These are phyloP conservation scores for Aphis gossypii DNA, from an alignment of 1,140 invertebrate genomes.

Conservation along the genomic window DNA sequence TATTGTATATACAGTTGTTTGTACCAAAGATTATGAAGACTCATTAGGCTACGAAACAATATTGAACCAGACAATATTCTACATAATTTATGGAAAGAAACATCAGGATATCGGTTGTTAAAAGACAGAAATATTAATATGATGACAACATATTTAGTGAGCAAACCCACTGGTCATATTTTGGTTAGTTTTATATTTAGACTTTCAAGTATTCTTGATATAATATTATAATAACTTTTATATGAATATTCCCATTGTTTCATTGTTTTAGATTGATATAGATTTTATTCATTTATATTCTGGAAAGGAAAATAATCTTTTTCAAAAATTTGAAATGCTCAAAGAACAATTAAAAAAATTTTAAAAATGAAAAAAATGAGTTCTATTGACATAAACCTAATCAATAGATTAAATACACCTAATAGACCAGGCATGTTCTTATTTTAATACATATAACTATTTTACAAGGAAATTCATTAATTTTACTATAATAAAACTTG, in stretches of 20 bases:
- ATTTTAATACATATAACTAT: too few species aligned
- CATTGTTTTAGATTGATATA: slow-evolving; percentile 4
- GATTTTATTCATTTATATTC: neutral
- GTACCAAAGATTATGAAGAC: neutral
- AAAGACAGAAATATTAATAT: neutral
- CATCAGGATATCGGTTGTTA: neutral
- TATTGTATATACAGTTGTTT: too few species aligned
- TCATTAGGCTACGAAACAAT: neutral
- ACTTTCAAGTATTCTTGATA: too few species aligned
- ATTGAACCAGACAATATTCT: neutral
- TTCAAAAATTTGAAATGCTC: neutral
- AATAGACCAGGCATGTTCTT: neutral
- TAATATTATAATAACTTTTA: too few species aligned
- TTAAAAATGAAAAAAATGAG: neutral
- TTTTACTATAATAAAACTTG: too few species aligned
- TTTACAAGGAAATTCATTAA: too few species aligned
- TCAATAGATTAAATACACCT: neutral
- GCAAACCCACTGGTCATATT: neutral
- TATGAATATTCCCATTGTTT: neutral
- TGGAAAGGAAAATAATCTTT: neutral
- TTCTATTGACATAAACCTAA: neutral
- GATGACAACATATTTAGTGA: neutral
- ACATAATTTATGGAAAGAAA: neutral
- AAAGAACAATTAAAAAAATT: neutral
- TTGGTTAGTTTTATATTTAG: neutral